Evolutionary conservation across 1,140 invertebrate species (phyloP), one percentile per base, ranked within the genome.

Genomic region (Diorhabda sublineata): DNA sequence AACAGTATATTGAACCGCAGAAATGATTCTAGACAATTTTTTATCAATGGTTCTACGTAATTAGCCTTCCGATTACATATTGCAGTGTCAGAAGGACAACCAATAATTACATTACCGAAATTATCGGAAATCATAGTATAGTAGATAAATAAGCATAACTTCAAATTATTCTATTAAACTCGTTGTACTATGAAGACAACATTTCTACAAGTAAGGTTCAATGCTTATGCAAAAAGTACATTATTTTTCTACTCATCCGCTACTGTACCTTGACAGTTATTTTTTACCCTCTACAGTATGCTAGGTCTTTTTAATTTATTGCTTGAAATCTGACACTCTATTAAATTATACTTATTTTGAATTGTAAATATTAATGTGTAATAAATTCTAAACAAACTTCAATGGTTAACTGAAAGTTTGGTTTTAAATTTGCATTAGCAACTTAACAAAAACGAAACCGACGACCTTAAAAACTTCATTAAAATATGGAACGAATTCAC

Each of bases 331-430:
- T 68, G 47, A 67, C 67, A 66, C 69, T 73, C 75, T 74, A 75
- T 77, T 75, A 77, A 77, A 75, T 73, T 69, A 71, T 73, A 67
- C 75, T 77, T 75, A 77, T 64, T 77, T 77, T 77, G 75, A 75
- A 77, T 77, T 77, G 74, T 77, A 77, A 77, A 77, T 76, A 72
- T 64, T 74, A 69, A 72, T 73, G 74, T 73, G 67, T 74, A 70
- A 74, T 74, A 71, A 74, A 74, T 75, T 72, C 73, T 62, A 57
- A 67, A 69, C 62, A 66, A 71, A 64, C 58, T 62, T 47, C 66
- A 44, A 45, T 60, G 45, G 67, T 61, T 58, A 58, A 45, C 58
- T 8, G 64, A 58, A 73, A 73, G 67, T 73, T 73, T 60, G 42
- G 66, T 69, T 73, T 69, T 62, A 70, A 73, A 73, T 73, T 73